Evolutionary conservation across 1,140 invertebrate species (phyloP).

Genomic region (Microplitis demolitor): DNA sequence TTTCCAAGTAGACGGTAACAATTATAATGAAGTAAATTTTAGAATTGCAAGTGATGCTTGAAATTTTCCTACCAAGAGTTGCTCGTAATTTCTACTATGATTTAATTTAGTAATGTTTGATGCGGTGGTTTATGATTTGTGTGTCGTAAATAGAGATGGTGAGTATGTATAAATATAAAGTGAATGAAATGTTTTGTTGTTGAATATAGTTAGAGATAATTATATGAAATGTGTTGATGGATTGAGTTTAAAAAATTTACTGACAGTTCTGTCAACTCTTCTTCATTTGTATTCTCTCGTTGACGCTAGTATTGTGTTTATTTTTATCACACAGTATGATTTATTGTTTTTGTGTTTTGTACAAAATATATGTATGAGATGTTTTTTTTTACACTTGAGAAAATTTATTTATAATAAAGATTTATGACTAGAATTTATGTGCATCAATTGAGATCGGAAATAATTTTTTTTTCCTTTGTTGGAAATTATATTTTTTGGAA

Average conservation of each 20-base stretch:
- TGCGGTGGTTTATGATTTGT: neutral
- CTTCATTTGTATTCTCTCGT: neutral
- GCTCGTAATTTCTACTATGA: too few relatives aligned
- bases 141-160: neutral
- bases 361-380: neutral
- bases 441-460: too few relatives aligned
- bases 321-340: slow-evolving; percentile 14
- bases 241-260: neutral
- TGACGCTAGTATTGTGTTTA: neutral
- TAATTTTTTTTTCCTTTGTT: too few relatives aligned
- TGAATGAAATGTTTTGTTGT: neutral
- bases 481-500: too few relatives aligned
- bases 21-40: too few relatives aligned
- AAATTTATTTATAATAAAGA: too few relatives aligned
- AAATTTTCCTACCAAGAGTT: too few relatives aligned
- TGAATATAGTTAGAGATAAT: neutral
- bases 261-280: slow-evolving; percentile 6
- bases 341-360: slow-evolving; percentile 9
- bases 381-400: too few relatives aligned
- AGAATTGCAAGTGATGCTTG: too few relatives aligned
- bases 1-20: too few relatives aligned
- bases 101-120: neutral
- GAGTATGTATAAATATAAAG: too few relatives aligned
- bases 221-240: slow-evolving; percentile 10
- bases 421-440: too few relatives aligned